A percentile compares a stretch with the other conserved stretches of the same genome.
Conservation (phyloP, 2,797 vertebrate species). For the Hydrophis major region DNA sequence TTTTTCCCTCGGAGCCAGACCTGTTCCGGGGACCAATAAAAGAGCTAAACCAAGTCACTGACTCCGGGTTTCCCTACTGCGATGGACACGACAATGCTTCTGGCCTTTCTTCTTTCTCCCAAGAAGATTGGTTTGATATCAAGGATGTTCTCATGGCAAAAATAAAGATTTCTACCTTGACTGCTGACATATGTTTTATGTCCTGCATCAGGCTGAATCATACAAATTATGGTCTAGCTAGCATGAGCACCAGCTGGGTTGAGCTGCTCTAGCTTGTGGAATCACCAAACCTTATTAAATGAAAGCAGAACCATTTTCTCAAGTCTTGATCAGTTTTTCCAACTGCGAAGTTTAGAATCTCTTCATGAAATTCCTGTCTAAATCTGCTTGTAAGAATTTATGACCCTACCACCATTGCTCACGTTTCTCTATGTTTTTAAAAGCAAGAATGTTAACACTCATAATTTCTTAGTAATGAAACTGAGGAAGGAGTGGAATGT, state of each 20-base stretch:
- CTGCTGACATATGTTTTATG: not conserved
- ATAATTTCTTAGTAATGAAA: constrained; percentile 59
- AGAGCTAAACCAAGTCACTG: no score
- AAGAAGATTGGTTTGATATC: not conserved
- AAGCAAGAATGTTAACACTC: constrained; percentile 56
- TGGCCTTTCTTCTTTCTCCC: not conserved
- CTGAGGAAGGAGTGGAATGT: constrained; percentile 48
- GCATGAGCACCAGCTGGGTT: constrained; percentile 48
- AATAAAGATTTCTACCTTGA: not conserved
- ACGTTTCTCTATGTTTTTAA: constrained; percentile 47
- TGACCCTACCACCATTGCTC: not conserved
- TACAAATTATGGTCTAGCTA: not conserved
- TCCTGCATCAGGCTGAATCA: not conserved
- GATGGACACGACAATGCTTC: not conserved
- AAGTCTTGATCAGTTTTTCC: constrained; percentile 37
- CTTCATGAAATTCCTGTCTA: constrained; percentile 38
- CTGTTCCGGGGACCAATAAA: no score
- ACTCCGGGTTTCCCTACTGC: no score
- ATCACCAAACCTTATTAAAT: constrained; percentile 12
- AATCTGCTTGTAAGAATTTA: constrained; percentile 61
- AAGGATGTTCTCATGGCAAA: not conserved
- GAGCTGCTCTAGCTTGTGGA: constrained; percentile 22
- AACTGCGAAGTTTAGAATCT: constrained; percentile 27
- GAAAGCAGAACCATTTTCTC: not conserved
- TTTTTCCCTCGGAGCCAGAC: no score